Evolutionary conservation across 1,140 invertebrate genomes (phyloP).

Genomic region (Trypoxylus dichotomus): DNA sequence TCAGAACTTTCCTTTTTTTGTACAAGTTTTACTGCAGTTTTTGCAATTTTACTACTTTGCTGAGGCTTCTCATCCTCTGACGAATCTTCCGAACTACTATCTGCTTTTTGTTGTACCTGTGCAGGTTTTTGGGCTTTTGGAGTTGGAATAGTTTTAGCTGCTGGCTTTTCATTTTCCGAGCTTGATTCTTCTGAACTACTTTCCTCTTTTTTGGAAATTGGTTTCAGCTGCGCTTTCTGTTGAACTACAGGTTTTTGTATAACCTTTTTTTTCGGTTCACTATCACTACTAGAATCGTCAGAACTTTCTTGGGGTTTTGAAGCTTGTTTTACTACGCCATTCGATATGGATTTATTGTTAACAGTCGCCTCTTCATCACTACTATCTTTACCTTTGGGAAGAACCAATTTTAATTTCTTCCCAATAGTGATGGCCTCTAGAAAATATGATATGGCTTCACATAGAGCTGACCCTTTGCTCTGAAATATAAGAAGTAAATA

Average conservation of each 20-base stretch:
- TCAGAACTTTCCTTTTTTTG: conserved; percentile 45
- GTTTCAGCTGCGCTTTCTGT: conserved; percentile 24
- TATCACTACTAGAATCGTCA: conserved; percentile 17
- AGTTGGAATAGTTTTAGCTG: background rate
- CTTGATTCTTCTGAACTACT: conserved; percentile 46
- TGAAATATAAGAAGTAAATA: conserved; percentile 15
- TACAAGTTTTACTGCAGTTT: conserved; percentile 30
- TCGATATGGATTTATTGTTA: conserved; percentile 34
- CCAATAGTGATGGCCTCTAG: conserved; percentile 39
- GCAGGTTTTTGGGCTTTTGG: background rate
- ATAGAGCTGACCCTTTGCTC: conserved; percentile 36
- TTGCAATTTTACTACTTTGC: background rate
- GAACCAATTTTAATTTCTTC: conserved; percentile 38
- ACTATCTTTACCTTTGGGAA: conserved; percentile 40
- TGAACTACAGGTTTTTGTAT: background rate
- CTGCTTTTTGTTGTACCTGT: conserved; percentile 27
- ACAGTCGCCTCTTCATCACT: conserved; percentile 41
- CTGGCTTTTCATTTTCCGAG: conserved; percentile 42
- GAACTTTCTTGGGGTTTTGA: background rate
- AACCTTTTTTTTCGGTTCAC: background rate
- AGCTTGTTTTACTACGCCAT: conserved; percentile 37
- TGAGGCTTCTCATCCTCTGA: conserved; percentile 39
- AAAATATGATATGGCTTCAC: conserved; percentile 39
- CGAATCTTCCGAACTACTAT: conserved; percentile 53
- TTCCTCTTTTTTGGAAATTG: conserved; percentile 38